Evolutionary conservation across 2,888 invertebrate species (phyloP), one percentile per base, ranked within the genome.

Genomic region (Mythimna vitellina): DNA sequence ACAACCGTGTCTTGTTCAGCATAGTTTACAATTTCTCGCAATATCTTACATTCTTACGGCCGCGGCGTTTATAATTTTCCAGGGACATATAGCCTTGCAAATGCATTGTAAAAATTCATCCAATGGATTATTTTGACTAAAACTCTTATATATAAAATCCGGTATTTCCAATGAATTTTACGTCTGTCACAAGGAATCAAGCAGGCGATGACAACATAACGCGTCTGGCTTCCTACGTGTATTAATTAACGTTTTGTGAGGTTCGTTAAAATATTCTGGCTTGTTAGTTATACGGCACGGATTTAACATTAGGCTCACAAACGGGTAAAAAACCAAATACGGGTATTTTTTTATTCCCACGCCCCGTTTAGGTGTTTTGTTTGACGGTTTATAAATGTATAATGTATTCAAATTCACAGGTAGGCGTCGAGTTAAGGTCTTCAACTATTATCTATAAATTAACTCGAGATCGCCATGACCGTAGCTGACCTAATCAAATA

Each of bases 221-320:
- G 65, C 65, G 67, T 63, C 58, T 76, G 70, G 65, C 69, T 46
- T 70, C 65, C 68, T 72, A 78, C 70, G 49, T 67, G 73, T 67
- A 76, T 75, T 84, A 84, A 81, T 76, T 46, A 84, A 64, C 42
- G 49, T 73, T 82, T 85, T 81, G 70, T 70, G 53, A 63, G 58
- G 76, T 71, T 75, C 67, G 62, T 81, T 85, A 64, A 69, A 76
- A 85, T 81, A 83, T 85, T 85, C 81, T 75, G 65, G 73, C 69
- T 76, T 74, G 73, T 78, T 83, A 80, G 64, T 65, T 72, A 74
- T 69, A 66, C 76, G 56, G 70, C 68, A 58, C 79, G 67, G 86
- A 60, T 78, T 78, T 73, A 62, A 81, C 56, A 73, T 78, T 74
- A 74, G 70, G 66, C 71, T 69, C 73, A 77, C 71, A 32, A 69